A percentile compares a stretch with the other conserved stretches of the same genome.
phyloP scores from a whole-genome alignment of 2,113 vertebrate genomes.

The Choloepus hoffmanni region DNA sequence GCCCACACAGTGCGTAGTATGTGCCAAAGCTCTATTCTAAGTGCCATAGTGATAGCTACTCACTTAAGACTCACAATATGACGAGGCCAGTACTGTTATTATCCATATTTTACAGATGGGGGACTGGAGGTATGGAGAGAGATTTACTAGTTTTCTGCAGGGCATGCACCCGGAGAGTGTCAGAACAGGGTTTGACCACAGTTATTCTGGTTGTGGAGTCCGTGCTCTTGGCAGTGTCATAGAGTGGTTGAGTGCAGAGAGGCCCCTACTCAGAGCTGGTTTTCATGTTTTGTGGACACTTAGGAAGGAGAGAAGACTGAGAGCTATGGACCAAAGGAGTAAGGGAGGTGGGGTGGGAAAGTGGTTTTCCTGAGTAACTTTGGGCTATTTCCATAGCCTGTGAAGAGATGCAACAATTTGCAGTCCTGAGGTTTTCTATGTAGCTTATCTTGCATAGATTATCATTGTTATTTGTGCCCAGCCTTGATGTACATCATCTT shows the following conservation, averaged over 20 bases:
- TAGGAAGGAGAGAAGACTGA: not conserved
- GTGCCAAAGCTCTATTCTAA: not conserved
- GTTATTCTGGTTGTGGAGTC: not conserved
- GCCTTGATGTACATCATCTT: no score
- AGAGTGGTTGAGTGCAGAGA: not conserved
- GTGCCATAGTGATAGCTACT: not conserved
- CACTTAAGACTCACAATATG: not conserved
- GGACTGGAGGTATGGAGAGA: not conserved
- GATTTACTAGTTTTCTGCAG: not conserved
- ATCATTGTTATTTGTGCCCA: not conserved
- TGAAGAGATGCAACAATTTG: not conserved
- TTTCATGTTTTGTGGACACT: not conserved
- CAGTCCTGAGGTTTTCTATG: not conserved
- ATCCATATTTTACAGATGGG: not conserved
- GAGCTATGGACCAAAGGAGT: not conserved
- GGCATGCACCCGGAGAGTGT: rapidly evolving
- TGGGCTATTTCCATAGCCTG: not conserved
- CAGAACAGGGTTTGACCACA: not conserved
- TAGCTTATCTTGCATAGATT: not conserved
- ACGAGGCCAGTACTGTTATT: not conserved
- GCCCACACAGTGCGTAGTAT: not conserved
- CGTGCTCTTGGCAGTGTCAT: not conserved
- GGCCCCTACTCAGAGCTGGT: not conserved
- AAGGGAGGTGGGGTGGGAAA: not conserved
- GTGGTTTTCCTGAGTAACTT: not conserved